phyloP scores from a whole-genome alignment of 2,888 invertebrate species.

The Ypsolopha sequella region DNA sequence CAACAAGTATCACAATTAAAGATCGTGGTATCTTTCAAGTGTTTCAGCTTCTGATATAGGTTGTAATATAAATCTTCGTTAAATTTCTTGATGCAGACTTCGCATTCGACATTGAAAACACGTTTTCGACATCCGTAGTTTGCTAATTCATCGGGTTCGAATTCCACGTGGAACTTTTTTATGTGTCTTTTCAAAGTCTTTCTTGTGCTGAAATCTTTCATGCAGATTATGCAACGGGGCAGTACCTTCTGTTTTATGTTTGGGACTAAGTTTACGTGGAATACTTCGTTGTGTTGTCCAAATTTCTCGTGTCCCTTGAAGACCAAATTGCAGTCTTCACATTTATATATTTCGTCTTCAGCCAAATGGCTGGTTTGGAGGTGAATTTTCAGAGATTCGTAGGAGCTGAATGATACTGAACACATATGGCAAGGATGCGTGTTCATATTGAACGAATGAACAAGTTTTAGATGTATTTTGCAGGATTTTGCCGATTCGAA shows the following conservation, averaged over 20 bases:
- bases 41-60: slow-evolving; percentile 28
- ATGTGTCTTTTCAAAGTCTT: slow-evolving; percentile 51
- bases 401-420: slow-evolving; percentile 39
- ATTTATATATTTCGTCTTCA: slow-evolving; percentile 48
- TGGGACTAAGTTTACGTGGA: slow-evolving; percentile 22
- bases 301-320: slow-evolving; percentile 45
- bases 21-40: slow-evolving; percentile 26
- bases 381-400: slow-evolving; percentile 37
- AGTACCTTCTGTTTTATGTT: slow-evolving; percentile 24
- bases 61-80: slow-evolving; percentile 27
- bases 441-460: slow-evolving; percentile 50
- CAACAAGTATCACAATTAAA: slow-evolving; percentile 38
- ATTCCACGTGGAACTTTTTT: slow-evolving; percentile 45
- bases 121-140: slow-evolving; percentile 28
- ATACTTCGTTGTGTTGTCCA: slow-evolving; percentile 32
- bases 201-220: slow-evolving; percentile 49
- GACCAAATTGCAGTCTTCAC: slow-evolving; percentile 44
- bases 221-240: slow-evolving; percentile 44
- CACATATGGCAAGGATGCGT: slow-evolving; percentile 46
- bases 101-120: slow-evolving; percentile 33
- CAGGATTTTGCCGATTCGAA: slow-evolving; percentile 58
- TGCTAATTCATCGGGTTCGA: slow-evolving; percentile 39
- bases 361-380: slow-evolving; percentile 40
- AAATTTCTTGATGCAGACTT: slow-evolving; percentile 38
- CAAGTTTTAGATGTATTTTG: slow-evolving; percentile 44